phyloP scores from a whole-genome alignment of 1,140 invertebrate genomes.

The Luehdorfia chinensis region DNA sequence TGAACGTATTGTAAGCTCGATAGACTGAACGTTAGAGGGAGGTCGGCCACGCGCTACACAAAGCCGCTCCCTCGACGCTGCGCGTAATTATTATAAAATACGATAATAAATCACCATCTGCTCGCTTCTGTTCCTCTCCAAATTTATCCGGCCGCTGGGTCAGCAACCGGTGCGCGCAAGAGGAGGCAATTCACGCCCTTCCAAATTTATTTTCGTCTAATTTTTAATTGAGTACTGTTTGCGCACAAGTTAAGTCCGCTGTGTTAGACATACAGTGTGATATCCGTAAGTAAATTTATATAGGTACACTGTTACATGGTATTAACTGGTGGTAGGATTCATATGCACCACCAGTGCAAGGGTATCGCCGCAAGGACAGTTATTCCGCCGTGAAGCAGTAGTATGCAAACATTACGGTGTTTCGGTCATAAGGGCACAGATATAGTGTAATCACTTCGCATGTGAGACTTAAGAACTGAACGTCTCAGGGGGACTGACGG shows the following conservation, averaged over 20 bases:
- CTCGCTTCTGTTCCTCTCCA: conserved; percentile 57
- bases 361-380: no score
- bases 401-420: no score
- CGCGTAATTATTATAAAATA: conserved; percentile 69
- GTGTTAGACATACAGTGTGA: background rate
- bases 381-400: no score
- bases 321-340: no score
- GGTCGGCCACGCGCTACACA: conserved; percentile 30
- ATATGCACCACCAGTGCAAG: no score
- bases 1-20: background rate
- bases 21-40: background rate
- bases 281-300: background rate
- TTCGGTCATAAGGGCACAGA: no score
- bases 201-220: conserved; percentile 40
- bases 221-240: conserved; percentile 12
- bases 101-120: conserved; percentile 71
- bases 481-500: no score
- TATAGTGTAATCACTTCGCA: no score
- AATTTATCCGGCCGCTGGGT: conserved; percentile 53
- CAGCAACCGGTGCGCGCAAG: conserved; percentile 8
- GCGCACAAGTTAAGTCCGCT: conserved; percentile 9
- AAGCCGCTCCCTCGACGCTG: conserved; percentile 36
- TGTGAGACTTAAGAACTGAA: no score
- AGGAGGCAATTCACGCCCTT: conserved; percentile 20
- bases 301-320: no score